These are phyloP conservation scores for Tympanuchus pallidicinctus DNA, from an alignment of 2,113 vertebrate species.

Conservation along the genomic window DNA sequence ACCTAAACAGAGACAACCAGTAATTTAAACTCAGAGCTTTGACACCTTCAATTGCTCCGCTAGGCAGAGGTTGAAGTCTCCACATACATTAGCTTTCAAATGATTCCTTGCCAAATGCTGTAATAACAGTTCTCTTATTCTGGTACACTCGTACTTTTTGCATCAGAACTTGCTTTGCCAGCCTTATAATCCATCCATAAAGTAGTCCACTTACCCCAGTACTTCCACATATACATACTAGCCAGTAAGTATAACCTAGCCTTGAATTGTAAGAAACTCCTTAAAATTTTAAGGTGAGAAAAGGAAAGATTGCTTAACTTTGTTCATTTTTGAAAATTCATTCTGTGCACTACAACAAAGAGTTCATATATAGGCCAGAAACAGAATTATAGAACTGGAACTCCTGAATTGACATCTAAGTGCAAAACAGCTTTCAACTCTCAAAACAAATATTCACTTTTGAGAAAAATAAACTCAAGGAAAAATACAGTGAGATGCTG, in stretches of 20 bases:
- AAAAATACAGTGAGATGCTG: not conserved
- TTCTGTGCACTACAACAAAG: not conserved
- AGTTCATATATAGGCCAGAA: not conserved
- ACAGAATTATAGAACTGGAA: not conserved
- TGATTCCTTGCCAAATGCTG: not conserved
- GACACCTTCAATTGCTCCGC: not conserved
- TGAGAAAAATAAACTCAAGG: not conserved
- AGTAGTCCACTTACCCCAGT: not conserved
- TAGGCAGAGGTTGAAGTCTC: not conserved
- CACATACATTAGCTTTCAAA: not conserved
- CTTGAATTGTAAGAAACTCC: not conserved
- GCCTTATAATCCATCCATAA: accelerated
- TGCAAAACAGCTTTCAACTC: not conserved
- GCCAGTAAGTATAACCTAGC: not conserved
- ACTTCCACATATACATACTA: not conserved
- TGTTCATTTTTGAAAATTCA: not conserved
- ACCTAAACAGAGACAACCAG: accelerated
- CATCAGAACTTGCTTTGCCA: not conserved
- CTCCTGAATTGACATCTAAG: not conserved
- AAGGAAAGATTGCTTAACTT: not conserved
- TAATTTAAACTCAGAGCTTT: not conserved
- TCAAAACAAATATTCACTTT: not conserved
- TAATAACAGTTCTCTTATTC: not conserved
- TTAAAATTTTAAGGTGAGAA: not conserved
- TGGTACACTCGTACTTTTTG: not conserved